Evolutionary conservation across 92 coral and sea anemone genomes (phyloP).

Genomic region (Hydrozoanthus gracilis): DNA sequence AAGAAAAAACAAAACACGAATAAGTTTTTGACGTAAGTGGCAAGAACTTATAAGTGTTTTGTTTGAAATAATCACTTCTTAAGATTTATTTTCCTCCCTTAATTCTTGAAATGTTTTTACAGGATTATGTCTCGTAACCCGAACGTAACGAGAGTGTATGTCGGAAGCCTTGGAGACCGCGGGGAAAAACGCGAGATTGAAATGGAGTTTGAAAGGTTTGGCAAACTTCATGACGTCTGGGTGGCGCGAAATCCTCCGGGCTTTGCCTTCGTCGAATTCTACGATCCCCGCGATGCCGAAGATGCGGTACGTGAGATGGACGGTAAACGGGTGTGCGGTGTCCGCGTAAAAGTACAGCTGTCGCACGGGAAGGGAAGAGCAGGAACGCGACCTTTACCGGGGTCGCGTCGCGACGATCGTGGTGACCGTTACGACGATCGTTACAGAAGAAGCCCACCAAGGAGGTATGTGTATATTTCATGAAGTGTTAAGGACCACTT

Average conservation of each 20-base stretch:
- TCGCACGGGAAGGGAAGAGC: constrained; percentile 77
- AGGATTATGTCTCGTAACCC: constrained; percentile 32
- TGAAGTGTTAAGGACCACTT: background rate
- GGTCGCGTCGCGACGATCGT: constrained; percentile 45
- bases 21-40: too few relatives aligned
- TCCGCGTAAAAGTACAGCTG: constrained; percentile 75
- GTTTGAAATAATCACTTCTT: background rate
- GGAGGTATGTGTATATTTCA: constrained; percentile 7
- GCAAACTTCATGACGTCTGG: constrained; percentile 90
- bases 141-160: constrained; percentile 79
- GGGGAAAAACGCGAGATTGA: constrained; percentile 86
- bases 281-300: constrained; percentile 87
- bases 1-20: too few relatives aligned
- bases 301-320: constrained; percentile 83
- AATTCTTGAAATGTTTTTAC: background rate
- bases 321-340: constrained; percentile 86
- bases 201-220: constrained; percentile 80
- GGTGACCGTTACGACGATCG: constrained; percentile 13
- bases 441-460: constrained; percentile 34
- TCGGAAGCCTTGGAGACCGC: constrained; percentile 81
- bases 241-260: constrained; percentile 99
- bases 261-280: constrained; percentile 93
- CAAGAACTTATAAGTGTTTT: too few relatives aligned
- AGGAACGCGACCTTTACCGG: constrained; percentile 58
- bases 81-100: background rate